phyloP scores from a whole-genome alignment of 2,888 invertebrate genomes.

The Apotomis betuletana region DNA sequence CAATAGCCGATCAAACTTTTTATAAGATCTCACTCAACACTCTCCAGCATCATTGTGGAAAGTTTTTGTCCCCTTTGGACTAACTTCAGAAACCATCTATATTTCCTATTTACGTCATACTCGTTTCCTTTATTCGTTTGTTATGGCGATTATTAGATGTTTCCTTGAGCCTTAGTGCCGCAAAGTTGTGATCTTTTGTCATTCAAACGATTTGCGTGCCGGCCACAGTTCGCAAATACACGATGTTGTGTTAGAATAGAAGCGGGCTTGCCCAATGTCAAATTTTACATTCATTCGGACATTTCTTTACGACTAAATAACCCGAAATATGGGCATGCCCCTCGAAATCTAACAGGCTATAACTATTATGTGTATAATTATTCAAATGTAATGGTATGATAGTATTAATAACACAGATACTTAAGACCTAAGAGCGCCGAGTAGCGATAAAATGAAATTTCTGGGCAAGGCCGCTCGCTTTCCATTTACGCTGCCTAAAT shows the following conservation, averaged over 20 bases:
- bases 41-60: neutral
- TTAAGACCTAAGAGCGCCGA: neutral
- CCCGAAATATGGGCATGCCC: too few species aligned
- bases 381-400: too few species aligned
- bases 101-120: constrained; percentile 20
- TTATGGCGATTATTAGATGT: constrained; percentile 12
- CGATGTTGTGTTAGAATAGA: neutral
- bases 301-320: neutral
- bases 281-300: neutral
- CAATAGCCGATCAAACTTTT: constrained; percentile 20
- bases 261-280: neutral
- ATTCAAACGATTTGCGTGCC: constrained; percentile 11
- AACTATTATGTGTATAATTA: too few species aligned
- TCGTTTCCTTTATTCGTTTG: constrained; percentile 6
- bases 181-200: constrained; percentile 14
- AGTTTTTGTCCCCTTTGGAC: constrained; percentile 15
- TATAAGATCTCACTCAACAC: constrained; percentile 13
- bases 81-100: constrained; percentile 26
- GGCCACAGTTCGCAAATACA: constrained; percentile 2
- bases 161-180: neutral
- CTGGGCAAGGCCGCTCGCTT: neutral
- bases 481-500: neutral
- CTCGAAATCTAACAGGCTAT: neutral
- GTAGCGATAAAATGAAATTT: neutral
- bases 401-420: neutral